Evolutionary conservation across 1,140 invertebrate species (phyloP).

Genomic region (Holotrichia oblita): DNA sequence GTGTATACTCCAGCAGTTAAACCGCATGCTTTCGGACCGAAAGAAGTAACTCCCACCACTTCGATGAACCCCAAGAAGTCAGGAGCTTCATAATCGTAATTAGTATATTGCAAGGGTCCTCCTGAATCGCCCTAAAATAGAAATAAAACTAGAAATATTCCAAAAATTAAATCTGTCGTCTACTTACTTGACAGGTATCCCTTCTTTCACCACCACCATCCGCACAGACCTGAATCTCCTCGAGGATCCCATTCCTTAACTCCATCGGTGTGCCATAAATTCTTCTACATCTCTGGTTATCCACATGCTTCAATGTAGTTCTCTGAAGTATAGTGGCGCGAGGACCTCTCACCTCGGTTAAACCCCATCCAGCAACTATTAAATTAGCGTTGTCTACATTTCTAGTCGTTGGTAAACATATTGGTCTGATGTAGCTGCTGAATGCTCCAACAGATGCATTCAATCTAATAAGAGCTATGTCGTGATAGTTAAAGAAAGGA

Average conservation of each 20-base stretch:
- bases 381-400: constrained; percentile 11
- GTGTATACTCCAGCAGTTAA: constrained; percentile 65
- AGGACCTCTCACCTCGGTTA: neutral
- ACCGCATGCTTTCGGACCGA: constrained; percentile 63
- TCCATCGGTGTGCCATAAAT: neutral
- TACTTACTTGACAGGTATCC: constrained; percentile 19
- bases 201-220: neutral
- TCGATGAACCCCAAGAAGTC: constrained; percentile 59
- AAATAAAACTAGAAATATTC: constrained; percentile 60
- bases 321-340: neutral
- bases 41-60: constrained; percentile 64
- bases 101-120: constrained; percentile 61
- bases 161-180: neutral
- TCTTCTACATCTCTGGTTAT: neutral
- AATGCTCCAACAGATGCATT: constrained; percentile 31
- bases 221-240: neutral
- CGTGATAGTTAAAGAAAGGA: constrained; percentile 43
- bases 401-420: constrained; percentile 43
- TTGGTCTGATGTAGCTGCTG: constrained; percentile 32
- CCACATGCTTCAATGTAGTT: neutral
- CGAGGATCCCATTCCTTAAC: neutral
- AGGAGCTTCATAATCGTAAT: constrained; percentile 49
- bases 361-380: constrained; percentile 47
- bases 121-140: constrained; percentile 65
- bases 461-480: constrained; percentile 50